Evolutionary conservation across 1,140 invertebrate species (phyloP), one percentile per base, ranked within the genome.

Genomic region (Drosophila subobscura): DNA sequence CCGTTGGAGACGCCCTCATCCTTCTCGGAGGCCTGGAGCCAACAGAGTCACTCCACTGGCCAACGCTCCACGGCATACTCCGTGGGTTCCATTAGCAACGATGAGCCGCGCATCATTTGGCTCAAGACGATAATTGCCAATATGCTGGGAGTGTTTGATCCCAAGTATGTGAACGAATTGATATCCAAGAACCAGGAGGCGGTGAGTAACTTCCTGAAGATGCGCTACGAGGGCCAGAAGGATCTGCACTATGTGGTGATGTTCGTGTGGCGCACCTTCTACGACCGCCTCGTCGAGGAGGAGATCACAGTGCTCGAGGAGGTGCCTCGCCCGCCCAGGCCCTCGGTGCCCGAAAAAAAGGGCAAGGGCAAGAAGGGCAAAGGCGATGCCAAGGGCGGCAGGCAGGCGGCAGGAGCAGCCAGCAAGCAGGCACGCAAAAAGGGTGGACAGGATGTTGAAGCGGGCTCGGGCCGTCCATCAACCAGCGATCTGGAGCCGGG

Each of bases 301-400:
- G 93, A 94, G 90, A 91, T 94, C 16, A 84, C 92, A 0, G 91
- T 93, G 53, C 92, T 93, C 77, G 93, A 94, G 77, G 93, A 94
- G 92, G 92, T 72, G 64, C 79, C 71, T 10, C 76, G 72, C 0
- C 79, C 81, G 5, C 59, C 78, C 5, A 37, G 10, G 33, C 56
- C 65, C 6, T 37, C 44, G 0, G 49, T 72, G 23, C 58, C 73
- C 14, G 78, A 91, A 10, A 90, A 90, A 23, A 90, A 89, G 75
- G 88, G 80, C 3, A 90, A 85, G 40, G 90, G 91, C 14, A 90
- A 89, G 42, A 91, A 91, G 27, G 61, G 73, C 4, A 90, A 76
- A 37, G 84, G 76, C 5, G 91, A 72, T 53, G 79, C 53, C n/a
- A 74, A 77, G 53, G 70, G 29, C n/a, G 65, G 7, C 27, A 33